phyloP scores from a whole-genome alignment of 2,797 vertebrate species.

The Taenioides sp. region DNA sequence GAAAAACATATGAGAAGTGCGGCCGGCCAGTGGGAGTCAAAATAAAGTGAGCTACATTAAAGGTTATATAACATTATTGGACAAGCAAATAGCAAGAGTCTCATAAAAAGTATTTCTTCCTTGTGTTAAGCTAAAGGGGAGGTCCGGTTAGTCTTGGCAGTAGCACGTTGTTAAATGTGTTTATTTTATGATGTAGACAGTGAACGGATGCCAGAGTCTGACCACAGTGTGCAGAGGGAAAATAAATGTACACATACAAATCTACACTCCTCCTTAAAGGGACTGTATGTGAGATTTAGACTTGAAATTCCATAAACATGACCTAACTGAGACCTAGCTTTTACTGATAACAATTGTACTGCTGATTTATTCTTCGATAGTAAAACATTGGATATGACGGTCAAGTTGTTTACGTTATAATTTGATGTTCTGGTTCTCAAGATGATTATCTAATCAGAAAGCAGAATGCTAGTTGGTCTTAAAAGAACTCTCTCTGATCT shows the following conservation, averaged over 20 bases:
- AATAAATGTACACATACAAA: not conserved
- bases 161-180: not conserved
- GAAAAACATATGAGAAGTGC: conserved; percentile 6
- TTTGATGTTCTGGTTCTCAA: too few relatives aligned
- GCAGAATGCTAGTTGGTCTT: too few relatives aligned
- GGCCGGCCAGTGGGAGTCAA: conserved; percentile 21
- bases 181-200: not conserved
- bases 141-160: conserved; percentile 14
- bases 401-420: too few relatives aligned
- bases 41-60: conserved; percentile 10
- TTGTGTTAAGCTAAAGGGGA: conserved; percentile 12
- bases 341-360: too few relatives aligned
- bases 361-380: too few relatives aligned
- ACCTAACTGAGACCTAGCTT: too few relatives aligned
- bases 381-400: too few relatives aligned
- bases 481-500: too few relatives aligned
- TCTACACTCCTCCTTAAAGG: not conserved
- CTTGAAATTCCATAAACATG: too few relatives aligned
- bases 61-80: conserved; percentile 6
- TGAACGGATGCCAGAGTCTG: not conserved
- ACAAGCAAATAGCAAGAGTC: conserved; percentile 15
- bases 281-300: too few relatives aligned
- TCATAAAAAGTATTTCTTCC: conserved; percentile 10
- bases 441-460: too few relatives aligned
- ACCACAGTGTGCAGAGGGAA: not conserved